Base-by-base conservation (phyloP, 1,140 invertebrate species). In the Melipona quadrifasciata region DNA sequence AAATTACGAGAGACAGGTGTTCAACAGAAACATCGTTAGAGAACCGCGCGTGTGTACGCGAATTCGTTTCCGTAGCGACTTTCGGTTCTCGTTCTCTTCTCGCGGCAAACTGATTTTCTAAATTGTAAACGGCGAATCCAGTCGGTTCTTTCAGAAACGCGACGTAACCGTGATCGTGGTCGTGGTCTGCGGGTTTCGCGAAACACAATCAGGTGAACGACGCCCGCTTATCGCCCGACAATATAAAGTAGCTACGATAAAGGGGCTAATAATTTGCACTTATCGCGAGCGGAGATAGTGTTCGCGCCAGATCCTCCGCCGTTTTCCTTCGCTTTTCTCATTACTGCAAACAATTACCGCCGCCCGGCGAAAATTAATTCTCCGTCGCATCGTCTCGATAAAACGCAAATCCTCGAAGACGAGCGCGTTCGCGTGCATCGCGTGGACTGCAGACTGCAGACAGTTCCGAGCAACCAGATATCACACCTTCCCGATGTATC, bases 401-500 rank as follows among this genome's bases (percentile, higher is more conserved):
- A 72, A 47, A 80, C 51, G 55, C 19, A n/a, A 51, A 80, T 70
- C 31, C 72, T 61, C 81, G 65, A 86, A 75, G 71, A 85, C 80
- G 64, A 67, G 61, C 68, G 70, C 76, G 74, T 74, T 78, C 72
- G 74, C 71, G 57, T 84, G 70, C 76, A n/a, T 86, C 86, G 34
- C 47, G 86, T 64, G 21, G 19, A 51, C 70, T 64, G 34, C 79
- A 31, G 19, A 51, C 70, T 64, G 34, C 79, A 72, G 73, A 70
- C 76, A 75, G 80, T 78, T 58, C 39, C 39, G 80, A 58, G 90
- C 91, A 91, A 92, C 86, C 89, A 80, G 90, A 92, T 88, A 89
- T 84, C 84, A 68, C 82, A 82, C 80, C 85, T 87, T 83, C 70
- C 86, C 74, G 82, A 87, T 81, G 80, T 68, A 84, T 88, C 85